Base-by-base conservation (phyloP, 2,113 vertebrate genomes). In the Macquaria ambigua region DNA sequence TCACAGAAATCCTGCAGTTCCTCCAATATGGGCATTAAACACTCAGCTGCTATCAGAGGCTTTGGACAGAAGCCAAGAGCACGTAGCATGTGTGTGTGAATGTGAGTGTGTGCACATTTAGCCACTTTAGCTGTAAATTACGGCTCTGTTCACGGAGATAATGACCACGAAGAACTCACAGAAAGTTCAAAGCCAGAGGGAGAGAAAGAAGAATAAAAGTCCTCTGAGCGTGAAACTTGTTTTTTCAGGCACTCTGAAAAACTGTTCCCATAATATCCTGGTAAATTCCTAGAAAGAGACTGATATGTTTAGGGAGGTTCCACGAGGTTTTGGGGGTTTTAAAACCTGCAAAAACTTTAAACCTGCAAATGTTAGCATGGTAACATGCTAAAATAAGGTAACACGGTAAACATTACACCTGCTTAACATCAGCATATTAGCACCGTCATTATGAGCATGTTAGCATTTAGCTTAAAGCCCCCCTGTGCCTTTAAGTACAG, bases 11-110 rank as follows among this genome's bases (percentile, higher is more conserved):
- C 85, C 85, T 71, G 76, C 62, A 83, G 84, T 72, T 85, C 66
- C 68, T 87, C 58, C 55, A 62, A 59, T 86, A 84, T 23, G 20
- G 73, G 74, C 81, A 55, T 87, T 89, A 83, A 82, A 92, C 75
- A 66, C 77, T 68, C 69, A 69, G 83, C 84, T 56, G 34, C 43
- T 11, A 37, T 77, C 61, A 52, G 28, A 64, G 61, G 75, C 63
- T 75, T 61, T 73, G 48, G 74, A 66, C 23, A 0, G 31, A 52
- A 25, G 46, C 43, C 46, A 74, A 18, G 7, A 71, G 25, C 16
- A 48, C 5, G 8, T 46, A 1, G n/a, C 18, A 7, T 66, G 41
- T 46, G 62, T 56, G 28, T 53, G 46, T 53, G 58, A 34, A 37
- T 43, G 66, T 68, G 74, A 59, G 46, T 64, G 62, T 58, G 76